Evolutionary conservation across 2,797 vertebrate genomes (phyloP).

Genomic region (Gadopsis marmoratus): DNA sequence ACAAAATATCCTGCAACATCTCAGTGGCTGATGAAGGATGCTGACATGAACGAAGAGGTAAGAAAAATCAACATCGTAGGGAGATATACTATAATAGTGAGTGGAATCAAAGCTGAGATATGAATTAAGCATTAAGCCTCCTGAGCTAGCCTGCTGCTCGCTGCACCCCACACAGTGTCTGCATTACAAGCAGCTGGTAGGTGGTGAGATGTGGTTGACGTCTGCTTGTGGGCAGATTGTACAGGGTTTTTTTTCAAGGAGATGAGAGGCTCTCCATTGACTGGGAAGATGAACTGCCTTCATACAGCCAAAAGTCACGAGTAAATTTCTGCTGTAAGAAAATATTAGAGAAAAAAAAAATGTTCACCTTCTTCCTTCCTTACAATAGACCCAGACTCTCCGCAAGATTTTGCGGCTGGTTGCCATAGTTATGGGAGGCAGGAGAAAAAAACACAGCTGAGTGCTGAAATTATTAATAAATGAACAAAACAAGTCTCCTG

Average conservation of each 20-base stretch:
- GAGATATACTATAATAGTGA: slow-evolving; percentile 49
- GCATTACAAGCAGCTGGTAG: slow-evolving; percentile 79
- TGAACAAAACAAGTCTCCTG: slow-evolving; percentile 61
- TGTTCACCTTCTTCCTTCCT: slow-evolving; percentile 23
- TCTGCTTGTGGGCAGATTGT: slow-evolving; percentile 79
- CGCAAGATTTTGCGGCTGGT: slow-evolving; percentile 60
- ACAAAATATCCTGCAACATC: slow-evolving; percentile 30
- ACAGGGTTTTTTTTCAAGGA: slow-evolving; percentile 55
- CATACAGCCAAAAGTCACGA: slow-evolving; percentile 72
- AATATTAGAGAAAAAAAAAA: slow-evolving; percentile 30
- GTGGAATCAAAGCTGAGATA: slow-evolving; percentile 53
- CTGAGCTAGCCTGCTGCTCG: slow-evolving; percentile 50
- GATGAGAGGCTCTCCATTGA: slow-evolving; percentile 80
- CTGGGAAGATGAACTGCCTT: slow-evolving; percentile 75
- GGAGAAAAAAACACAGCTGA: slow-evolving; percentile 79
- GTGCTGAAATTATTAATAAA: slow-evolving; percentile 76
- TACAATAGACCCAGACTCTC: slow-evolving; percentile 62
- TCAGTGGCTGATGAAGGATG: slow-evolving; percentile 21
- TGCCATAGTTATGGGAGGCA: slow-evolving; percentile 82
- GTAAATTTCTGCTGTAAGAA: slow-evolving; percentile 70
- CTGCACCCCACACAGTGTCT: slow-evolving; percentile 80
- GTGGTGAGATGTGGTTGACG: slow-evolving; percentile 77
- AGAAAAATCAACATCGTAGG: slow-evolving; percentile 31
- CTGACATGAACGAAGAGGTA: slow-evolving; percentile 30
- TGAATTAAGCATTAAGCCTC: slow-evolving; percentile 70